A percentile compares a stretch with the other conserved stretches of the same genome.
Evolutionary conservation across 2,113 vertebrate species (phyloP).

Genomic region (Rhinolophus ferrumequinum): DNA sequence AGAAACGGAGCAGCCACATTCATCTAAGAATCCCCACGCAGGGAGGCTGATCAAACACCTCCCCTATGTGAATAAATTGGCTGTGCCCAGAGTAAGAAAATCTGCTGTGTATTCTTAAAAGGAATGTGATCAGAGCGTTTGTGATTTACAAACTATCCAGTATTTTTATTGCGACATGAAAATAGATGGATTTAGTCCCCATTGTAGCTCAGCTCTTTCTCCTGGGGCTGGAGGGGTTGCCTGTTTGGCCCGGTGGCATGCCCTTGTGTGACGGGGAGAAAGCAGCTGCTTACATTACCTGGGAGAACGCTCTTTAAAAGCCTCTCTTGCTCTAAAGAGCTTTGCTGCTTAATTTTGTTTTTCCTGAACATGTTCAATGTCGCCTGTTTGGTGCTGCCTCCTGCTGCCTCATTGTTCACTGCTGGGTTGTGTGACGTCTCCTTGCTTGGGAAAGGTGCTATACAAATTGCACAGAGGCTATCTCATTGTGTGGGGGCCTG

Average conservation of each 20-base stretch:
- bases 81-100: conserved; percentile 34
- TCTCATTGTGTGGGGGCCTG: neutral
- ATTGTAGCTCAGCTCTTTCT: neutral
- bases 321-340: conserved; percentile 28
- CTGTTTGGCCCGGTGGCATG: neutral
- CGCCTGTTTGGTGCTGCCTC: neutral
- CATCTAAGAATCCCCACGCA: conserved; percentile 24
- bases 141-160: conserved; percentile 49
- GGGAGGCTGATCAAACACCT: conserved; percentile 56
- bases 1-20: neutral
- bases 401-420: conserved; percentile 39
- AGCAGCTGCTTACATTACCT: conserved; percentile 53
- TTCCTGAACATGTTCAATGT: neutral
- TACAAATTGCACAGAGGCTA: neutral
- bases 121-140: neutral
- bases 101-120: conserved; percentile 66
- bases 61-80: conserved; percentile 58
- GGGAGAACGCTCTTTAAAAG: conserved; percentile 23
- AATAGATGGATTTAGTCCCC: conserved; percentile 57
- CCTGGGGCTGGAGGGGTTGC: neutral
- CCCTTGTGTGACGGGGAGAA: neutral
- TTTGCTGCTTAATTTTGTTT: conserved; percentile 62
- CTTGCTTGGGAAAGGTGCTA: neutral
- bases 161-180: conserved; percentile 65
- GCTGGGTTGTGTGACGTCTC: neutral